phyloP scores from a whole-genome alignment of 2,888 invertebrate species.

The Ennomos fuscantarius region DNA sequence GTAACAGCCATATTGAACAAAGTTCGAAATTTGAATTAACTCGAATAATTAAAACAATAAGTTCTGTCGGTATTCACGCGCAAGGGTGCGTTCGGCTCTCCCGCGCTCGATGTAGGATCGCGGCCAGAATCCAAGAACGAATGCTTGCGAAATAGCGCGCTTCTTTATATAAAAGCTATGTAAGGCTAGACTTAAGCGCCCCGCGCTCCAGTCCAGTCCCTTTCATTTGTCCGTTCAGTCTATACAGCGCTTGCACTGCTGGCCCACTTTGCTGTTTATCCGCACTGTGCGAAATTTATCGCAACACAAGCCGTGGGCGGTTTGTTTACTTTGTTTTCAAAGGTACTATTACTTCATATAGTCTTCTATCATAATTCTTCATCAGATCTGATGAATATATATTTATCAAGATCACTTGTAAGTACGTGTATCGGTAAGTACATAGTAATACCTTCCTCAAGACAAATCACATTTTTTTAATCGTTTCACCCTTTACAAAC shows the following conservation, averaged over 20 bases:
- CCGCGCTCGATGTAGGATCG: constrained; percentile 71
- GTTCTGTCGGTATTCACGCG: constrained; percentile 73
- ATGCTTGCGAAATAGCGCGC: constrained; percentile 77
- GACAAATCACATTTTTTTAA: too few species aligned
- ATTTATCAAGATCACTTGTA: too few species aligned
- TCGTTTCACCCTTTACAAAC: too few species aligned
- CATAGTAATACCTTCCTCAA: too few species aligned
- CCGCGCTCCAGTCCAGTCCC: constrained; percentile 72
- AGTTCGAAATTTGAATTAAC: constrained; percentile 29
- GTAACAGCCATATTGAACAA: constrained; percentile 74
- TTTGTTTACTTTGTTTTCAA: not conserved
- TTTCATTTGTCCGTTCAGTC: constrained; percentile 46
- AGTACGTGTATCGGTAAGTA: too few species aligned
- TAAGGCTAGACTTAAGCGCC: constrained; percentile 60
- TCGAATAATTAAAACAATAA: constrained; percentile 51
- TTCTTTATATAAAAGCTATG: constrained; percentile 77
- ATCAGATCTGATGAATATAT: too few species aligned
- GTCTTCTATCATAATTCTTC: too few species aligned
- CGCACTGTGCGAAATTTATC: constrained; percentile 1
- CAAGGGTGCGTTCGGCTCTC: constrained; percentile 63
- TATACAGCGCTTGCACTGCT: constrained; percentile 39
- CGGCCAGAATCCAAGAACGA: constrained; percentile 78
- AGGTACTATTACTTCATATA: not conserved
- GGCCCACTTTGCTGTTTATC: constrained; percentile 32
- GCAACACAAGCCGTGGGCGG: not conserved